These are phyloP conservation scores for Remorina albescens DNA, from an alignment of 2,797 vertebrate genomes.

Conservation along the genomic window DNA sequence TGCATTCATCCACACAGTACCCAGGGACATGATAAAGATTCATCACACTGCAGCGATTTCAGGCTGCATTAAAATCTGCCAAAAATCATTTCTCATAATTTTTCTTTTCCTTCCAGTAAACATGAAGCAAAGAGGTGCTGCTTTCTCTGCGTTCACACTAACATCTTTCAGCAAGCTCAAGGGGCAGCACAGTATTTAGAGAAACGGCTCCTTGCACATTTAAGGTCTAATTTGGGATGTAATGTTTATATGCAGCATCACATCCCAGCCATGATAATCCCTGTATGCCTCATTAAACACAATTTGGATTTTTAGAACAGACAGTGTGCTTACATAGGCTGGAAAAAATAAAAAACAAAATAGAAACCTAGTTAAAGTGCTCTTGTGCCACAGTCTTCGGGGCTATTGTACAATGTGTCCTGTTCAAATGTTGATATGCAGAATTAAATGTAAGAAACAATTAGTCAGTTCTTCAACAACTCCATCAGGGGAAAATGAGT, in stretches of 20 bases:
- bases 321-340: constrained; percentile 27
- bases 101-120: constrained; percentile 43
- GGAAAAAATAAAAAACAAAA: constrained; percentile 19
- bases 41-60: constrained; percentile 42
- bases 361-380: not conserved
- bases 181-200: constrained; percentile 43
- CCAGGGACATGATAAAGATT: constrained; percentile 51
- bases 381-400: constrained; percentile 8
- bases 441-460: not conserved
- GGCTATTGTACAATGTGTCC: constrained; percentile 6
- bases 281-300: constrained; percentile 61
- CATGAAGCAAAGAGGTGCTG: constrained; percentile 17
- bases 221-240: constrained; percentile 65
- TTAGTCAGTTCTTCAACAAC: not conserved
- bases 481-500: not conserved
- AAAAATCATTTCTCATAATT: constrained; percentile 46
- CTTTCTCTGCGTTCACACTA: constrained; percentile 35
- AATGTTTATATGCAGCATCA: constrained; percentile 55
- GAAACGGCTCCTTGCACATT: constrained; percentile 52
- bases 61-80: constrained; percentile 38
- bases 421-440: not conserved
- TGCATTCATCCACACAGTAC: constrained; percentile 44
- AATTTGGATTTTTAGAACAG: constrained; percentile 48
- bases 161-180: constrained; percentile 43
- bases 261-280: constrained; percentile 59